Evolutionary conservation across 1,140 invertebrate genomes (phyloP), one percentile per base, ranked within the genome.

Genomic region (Acyrthosiphon pisum): DNA sequence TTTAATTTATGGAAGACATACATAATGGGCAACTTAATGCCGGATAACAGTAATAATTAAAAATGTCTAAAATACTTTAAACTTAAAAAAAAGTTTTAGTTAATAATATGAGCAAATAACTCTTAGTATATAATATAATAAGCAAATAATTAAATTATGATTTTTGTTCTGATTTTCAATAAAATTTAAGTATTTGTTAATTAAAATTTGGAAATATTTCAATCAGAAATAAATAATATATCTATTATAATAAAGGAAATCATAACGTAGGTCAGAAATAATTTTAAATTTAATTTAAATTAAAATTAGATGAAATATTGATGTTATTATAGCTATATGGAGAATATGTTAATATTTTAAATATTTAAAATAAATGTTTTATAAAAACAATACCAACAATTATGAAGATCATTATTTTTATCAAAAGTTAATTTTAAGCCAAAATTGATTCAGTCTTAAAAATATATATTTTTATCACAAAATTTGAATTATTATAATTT

Each of bases 401-500:
- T 22, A 53, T 89, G n/a, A 53, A 37, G n/a, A 50, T 50, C 37
- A 87, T 50, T 18, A n/a, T 88, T 53, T 88, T 50, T 6, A 23
- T 11, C 14, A 53, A 88, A 87, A 87, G n/a, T n/a, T 23, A 88
- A 48, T 88, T 88, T 14, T 88, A 37, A 37, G 8, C 56, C n/a
- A 35, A 89, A 89, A 56, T 56, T 35, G 26, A 56, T 53, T 89
- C 88, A 89, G 88, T 89, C 88, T 56, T 89, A 56, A 56, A 53
- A 89, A 88, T 50, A 89, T 50, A 89, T 53, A 26, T 53, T 41
- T 37, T 37, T 89, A 89, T 89, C 88, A 89, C 88, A 89, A 89
- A 89, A 89, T 89, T 89, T 89, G 50, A 89, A 89, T 35, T 48
- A 30, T 88, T 35, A 56, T 56, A 37, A 56, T 53, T 89, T 89